Evolutionary conservation across 2,888 invertebrate genomes (phyloP).

Genomic region (Erebia epiphron): DNA sequence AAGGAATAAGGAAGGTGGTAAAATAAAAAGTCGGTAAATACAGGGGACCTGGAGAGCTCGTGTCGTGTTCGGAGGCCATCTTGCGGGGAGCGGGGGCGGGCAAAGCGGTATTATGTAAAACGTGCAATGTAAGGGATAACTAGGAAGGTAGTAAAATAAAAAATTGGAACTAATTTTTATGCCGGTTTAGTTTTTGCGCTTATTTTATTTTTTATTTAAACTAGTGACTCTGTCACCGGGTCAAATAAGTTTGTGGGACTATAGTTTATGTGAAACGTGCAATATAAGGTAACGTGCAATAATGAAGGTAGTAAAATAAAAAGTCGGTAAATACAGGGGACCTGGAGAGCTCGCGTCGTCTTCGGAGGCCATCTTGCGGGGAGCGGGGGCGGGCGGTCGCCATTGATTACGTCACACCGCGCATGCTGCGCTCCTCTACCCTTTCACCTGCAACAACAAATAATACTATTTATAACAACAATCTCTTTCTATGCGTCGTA

Average conservation of each 20-base stretch:
- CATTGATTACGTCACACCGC: constrained; percentile 68
- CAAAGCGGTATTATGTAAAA: neutral
- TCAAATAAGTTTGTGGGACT: no score
- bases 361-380: constrained; percentile 76
- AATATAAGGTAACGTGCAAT: no score
- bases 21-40: constrained; percentile 48
- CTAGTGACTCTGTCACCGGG: no score
- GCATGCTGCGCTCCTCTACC: constrained; percentile 50
- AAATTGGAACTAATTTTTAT: no score
- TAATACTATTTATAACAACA: neutral
- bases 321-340: constrained; percentile 57
- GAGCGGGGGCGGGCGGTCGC: constrained; percentile 72
- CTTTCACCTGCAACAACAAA: constrained; percentile 52
- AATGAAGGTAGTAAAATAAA: constrained; percentile 28
- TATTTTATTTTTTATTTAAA: no score
- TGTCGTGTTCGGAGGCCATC: no score
- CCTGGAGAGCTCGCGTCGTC: constrained; percentile 72
- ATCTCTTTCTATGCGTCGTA: no score
- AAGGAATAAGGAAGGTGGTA: constrained; percentile 10
- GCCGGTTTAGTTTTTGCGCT: no score
- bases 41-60: constrained; percentile 40
- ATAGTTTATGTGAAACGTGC: no score
- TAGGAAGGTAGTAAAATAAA: constrained; percentile 29
- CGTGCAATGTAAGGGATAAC: neutral
- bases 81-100: no score